phyloP scores from a whole-genome alignment of 1,140 invertebrate genomes.

The Drosophila parvula region DNA sequence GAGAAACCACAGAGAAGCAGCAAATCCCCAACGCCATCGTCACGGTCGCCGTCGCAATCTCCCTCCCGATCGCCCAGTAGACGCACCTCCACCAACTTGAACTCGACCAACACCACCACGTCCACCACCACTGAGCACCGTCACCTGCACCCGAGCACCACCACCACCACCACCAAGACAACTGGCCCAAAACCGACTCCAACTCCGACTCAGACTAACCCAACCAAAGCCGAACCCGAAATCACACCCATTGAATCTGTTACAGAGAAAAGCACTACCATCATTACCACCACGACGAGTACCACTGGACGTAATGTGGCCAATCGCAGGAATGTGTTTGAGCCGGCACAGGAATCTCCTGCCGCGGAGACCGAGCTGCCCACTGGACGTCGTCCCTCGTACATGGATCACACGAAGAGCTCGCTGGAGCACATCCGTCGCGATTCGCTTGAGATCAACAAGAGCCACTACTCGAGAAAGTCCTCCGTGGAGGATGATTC shows the following conservation, averaged over 20 bases:
- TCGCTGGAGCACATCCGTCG: constrained; percentile 81
- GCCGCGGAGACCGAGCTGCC: constrained; percentile 7
- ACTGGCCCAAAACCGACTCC: constrained; percentile 33
- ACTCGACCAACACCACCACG: constrained; percentile 27
- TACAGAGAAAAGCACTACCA: constrained; percentile 55
- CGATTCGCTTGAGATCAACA: constrained; percentile 79
- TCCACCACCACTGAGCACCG: constrained; percentile 65
- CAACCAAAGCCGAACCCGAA: constrained; percentile 55
- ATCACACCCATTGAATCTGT: constrained; percentile 65
- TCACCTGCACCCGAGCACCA: constrained; percentile 46
- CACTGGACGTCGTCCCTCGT: constrained; percentile 70
- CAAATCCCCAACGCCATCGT: constrained; percentile 11
- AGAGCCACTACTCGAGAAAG: constrained; percentile 74
- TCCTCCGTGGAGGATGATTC: constrained; percentile 67
- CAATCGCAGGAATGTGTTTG: constrained; percentile 73
- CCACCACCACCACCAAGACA: constrained; percentile 52
- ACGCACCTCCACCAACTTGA: constrained; percentile 34
- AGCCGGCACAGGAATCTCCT: constrained; percentile 19
- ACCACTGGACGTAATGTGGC: constrained; percentile 59
- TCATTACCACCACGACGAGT: constrained; percentile 12
- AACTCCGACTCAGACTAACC: constrained; percentile 33
- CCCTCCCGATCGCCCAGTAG: constrained; percentile 47
- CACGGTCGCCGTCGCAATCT: constrained; percentile 28
- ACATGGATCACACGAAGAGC: constrained; percentile 83
- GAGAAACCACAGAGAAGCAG: constrained; percentile 4